Conservation (phyloP, 2,888 invertebrate species). For the Torymus texanus region DNA sequence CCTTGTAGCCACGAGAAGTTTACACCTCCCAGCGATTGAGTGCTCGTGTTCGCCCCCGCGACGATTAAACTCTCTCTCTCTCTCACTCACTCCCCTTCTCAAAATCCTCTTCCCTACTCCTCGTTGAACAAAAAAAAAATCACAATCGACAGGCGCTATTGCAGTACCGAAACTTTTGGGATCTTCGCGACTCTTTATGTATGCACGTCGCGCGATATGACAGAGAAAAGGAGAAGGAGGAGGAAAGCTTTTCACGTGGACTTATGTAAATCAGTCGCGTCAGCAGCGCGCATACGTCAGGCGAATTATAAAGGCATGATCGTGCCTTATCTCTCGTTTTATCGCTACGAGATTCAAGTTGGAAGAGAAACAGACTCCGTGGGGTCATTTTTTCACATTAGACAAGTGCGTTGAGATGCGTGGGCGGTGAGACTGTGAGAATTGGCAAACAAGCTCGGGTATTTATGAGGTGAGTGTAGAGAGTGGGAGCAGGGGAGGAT, state of each 20-base stretch:
- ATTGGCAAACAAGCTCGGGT: no score
- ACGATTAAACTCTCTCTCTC: constrained; percentile 32
- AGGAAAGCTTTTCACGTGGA: neutral
- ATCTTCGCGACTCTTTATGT: neutral
- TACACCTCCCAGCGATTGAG: constrained; percentile 22
- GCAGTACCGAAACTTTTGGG: neutral
- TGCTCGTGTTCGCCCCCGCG: neutral
- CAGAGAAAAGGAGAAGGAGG: no score
- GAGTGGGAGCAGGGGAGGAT: no score
- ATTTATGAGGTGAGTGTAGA: no score
- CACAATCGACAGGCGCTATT: constrained; percentile 5
- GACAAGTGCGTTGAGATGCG: no score
- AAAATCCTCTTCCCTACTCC: neutral
- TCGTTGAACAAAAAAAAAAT: neutral
- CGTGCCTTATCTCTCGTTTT: no score
- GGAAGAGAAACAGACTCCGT: no score
- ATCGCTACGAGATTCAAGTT: no score
- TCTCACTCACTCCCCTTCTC: neutral
- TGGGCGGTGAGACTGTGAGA: no score
- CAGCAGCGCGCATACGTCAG: constrained; percentile 22
- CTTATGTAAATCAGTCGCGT: constrained; percentile 42
- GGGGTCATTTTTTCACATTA: no score
- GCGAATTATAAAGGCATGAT: constrained; percentile 41
- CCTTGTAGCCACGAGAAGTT: neutral
- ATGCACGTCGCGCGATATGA: neutral